Evolutionary conservation across 2,888 invertebrate species (phyloP), one percentile per base, ranked within the genome.

Genomic region (Cyclophora albipunctata): DNA sequence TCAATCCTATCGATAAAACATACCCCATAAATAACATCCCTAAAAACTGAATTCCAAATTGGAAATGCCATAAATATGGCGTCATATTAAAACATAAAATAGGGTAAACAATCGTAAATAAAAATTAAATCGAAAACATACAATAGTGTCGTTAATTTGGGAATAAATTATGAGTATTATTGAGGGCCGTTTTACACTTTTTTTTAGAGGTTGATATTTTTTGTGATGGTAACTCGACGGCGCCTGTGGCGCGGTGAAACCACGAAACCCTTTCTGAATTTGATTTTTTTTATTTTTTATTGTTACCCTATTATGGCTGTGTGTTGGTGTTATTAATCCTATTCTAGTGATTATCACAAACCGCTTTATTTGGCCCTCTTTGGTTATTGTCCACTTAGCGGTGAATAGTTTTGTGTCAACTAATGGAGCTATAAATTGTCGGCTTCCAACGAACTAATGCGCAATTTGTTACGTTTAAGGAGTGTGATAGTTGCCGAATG

Each of bases 21-120:
- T 60, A 64, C 58, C 61, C 70, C 49, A 84, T 85, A 84, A 84
- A 85, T 85, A 68, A 56, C 69, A 68, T 69, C 72, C 74, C 73
- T 57, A 62, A 70, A 76, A 78, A 78, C 63, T 52, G 60, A 69
- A 83, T 77, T 77, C 77, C 73, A 59, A 54, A 57, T 78, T 78
- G 71, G 69, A 78, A 62, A 37, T 5, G 55, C 73, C 65, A 84
- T 86, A 87, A 87, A 87, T 85, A 80, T 69, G 53, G 69, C 62
- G 67, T 65, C 80, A 78, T 86, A 87, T 87, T 87, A 86, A 87
- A 87, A 87, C 87, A 87, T 86, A 87, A 87, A 87, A 81, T 81
- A 79, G 81, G 77, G 77, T 86, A 87, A 88, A 87, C 86, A 88
- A 86, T 84, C 84, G 80, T 88, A 86, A 88, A 88, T 88, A 86